Percentiles rank a stretch among this genome's conserved stretches.
phyloP scores from a whole-genome alignment of 2,797 vertebrate species.

The Muscicapa comitata region DNA sequence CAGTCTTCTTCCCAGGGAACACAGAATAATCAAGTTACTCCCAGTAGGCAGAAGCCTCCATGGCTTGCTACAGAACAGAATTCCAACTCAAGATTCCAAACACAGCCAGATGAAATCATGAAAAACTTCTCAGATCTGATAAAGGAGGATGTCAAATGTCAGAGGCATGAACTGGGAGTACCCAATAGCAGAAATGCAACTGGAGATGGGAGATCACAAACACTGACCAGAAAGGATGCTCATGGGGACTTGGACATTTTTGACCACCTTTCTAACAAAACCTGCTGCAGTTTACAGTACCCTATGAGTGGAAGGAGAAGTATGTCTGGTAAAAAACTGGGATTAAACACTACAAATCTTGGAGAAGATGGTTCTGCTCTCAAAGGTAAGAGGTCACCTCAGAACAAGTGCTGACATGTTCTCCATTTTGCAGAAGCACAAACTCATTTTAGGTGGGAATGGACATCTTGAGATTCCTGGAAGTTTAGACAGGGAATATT shows the following conservation, averaged over 20 bases:
- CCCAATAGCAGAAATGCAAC: not conserved
- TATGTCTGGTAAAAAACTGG: conserved; percentile 28
- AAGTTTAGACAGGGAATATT: not conserved
- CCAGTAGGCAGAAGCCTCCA: conserved; percentile 69
- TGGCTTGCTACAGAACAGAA: conserved; percentile 80
- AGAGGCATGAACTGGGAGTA: conserved; percentile 33
- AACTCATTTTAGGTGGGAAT: not conserved
- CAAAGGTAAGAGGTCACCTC: conserved; percentile 70
- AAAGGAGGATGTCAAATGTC: conserved; percentile 69
- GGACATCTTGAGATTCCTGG: not conserved
- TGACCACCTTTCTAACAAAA: not conserved
- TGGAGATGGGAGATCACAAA: conserved; percentile 38
- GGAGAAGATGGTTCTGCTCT: not conserved
- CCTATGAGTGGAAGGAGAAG: conserved; percentile 83
- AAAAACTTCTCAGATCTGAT: conserved; percentile 64
- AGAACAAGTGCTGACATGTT: not conserved
- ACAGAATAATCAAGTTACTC: conserved; percentile 59
- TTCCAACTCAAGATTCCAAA: conserved; percentile 8
- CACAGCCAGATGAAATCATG: not conserved
- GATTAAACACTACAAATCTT: not conserved
- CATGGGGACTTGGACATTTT: conserved; percentile 66
- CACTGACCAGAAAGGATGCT: conserved; percentile 44
- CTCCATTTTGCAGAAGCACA: not conserved
- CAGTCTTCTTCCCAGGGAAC: conserved; percentile 66
- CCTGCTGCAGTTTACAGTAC: conserved; percentile 39